Percentiles rank a stretch among this genome's conserved stretches.
Conservation (phyloP, 2,113 vertebrate genomes). For the Pedetes capensis region DNA sequence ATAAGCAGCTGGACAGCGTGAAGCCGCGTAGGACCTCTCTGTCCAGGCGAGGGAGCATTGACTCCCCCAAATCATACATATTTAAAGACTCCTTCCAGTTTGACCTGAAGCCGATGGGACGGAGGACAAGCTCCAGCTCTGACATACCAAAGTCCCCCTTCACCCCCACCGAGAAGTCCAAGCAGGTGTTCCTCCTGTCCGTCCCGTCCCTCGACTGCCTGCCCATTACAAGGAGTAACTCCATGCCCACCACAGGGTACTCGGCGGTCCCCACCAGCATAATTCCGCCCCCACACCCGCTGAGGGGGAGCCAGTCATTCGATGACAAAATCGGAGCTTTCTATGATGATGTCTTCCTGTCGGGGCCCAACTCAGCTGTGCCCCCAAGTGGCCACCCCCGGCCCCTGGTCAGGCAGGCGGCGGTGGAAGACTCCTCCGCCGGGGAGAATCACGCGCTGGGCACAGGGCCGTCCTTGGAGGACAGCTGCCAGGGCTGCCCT, state of each 20-base stretch:
- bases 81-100: conserved; percentile 99
- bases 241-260: conserved; percentile 96
- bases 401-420: conserved; percentile 93
- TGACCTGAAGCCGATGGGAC: conserved; percentile 95
- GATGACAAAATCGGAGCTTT: conserved; percentile 95
- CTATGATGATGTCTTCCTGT: conserved; percentile 95
- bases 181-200: conserved; percentile 96
- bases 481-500: conserved; percentile 85
- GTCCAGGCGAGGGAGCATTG: conserved; percentile 96
- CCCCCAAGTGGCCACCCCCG: conserved; percentile 90
- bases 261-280: conserved; percentile 91
- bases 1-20: conserved; percentile 98
- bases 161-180: conserved; percentile 97
- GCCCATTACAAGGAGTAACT: conserved; percentile 98
- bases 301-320: conserved; percentile 96
- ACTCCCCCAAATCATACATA: conserved; percentile 98
- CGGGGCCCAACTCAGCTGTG: conserved; percentile 89
- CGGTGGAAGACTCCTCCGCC: conserved; percentile 93
- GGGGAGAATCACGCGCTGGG: conserved; percentile 88
- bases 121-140: conserved; percentile 97
- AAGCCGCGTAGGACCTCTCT: conserved; percentile 98
- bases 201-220: conserved; percentile 97
- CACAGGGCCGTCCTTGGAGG: conserved; percentile 88
- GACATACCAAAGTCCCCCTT: conserved; percentile 99
- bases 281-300: conserved; percentile 88